Conservation (phyloP, 2,113 vertebrate genomes). For the Pantherophis guttatus region DNA sequence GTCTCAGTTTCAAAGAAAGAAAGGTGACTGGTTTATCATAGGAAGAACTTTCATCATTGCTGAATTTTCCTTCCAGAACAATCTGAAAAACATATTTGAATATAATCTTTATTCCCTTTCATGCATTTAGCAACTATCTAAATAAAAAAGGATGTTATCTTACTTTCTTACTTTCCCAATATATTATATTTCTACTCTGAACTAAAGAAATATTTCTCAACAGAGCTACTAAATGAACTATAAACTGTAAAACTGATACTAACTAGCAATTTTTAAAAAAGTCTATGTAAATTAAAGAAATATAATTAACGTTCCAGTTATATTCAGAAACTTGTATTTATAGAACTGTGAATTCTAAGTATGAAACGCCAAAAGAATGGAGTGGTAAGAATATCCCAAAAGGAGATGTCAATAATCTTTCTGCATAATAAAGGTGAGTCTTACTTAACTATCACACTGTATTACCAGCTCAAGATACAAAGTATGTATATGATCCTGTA, state of each 20-base stretch:
- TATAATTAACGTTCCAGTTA: neutral
- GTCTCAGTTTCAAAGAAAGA: slow-evolving; percentile 88
- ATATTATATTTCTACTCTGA: neutral
- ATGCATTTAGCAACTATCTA: neutral
- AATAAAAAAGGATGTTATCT: neutral
- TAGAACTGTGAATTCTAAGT: neutral
- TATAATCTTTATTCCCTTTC: neutral
- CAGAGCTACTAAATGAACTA: neutral
- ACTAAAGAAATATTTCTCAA: neutral
- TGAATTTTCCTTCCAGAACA: slow-evolving; percentile 93
- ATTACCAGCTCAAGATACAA: neutral
- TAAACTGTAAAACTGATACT: slow-evolving; percentile 2
- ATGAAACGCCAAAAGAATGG: neutral
- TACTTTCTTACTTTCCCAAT: neutral
- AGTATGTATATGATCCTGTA: neutral
- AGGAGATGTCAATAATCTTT: neutral
- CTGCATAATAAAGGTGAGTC: neutral
- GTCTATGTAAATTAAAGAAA: neutral
- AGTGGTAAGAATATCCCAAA: neutral
- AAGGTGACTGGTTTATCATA: slow-evolving; percentile 92
- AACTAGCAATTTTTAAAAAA: neutral
- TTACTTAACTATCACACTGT: neutral
- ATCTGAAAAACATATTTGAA: slow-evolving; percentile 72
- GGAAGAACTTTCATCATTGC: slow-evolving; percentile 85
- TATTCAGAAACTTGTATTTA: neutral